Evolutionary conservation across 2,113 vertebrate species (phyloP).

Genomic region (Puffinus mauretanicus): DNA sequence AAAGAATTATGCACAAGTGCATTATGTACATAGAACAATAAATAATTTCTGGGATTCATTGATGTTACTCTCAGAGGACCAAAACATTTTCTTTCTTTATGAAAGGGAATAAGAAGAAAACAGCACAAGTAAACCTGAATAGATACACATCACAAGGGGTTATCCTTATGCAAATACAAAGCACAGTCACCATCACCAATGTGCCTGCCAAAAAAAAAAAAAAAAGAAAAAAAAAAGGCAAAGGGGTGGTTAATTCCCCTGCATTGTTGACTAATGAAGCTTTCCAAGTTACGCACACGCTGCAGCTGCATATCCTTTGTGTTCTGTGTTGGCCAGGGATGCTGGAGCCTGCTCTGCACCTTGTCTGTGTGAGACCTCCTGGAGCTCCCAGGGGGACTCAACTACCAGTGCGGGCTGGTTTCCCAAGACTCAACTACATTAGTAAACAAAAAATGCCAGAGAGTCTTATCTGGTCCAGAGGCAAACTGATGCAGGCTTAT

Average conservation of each 20-base stretch:
- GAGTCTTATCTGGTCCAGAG: not conserved
- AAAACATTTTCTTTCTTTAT: not conserved
- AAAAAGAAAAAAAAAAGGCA: not conserved
- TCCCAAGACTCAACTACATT: not conserved
- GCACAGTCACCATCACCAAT: not conserved
- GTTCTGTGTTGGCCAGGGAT: not conserved
- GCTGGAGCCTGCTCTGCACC: not conserved
- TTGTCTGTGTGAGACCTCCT: not conserved
- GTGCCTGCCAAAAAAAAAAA: not conserved
- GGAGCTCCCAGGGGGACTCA: not conserved
- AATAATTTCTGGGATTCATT: slow-evolving; percentile 5
- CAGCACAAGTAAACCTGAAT: not conserved
- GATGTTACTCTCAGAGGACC: not conserved
- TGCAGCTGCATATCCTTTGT: slow-evolving; percentile 12
- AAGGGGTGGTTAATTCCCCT: not conserved
- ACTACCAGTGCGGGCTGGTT: not conserved
- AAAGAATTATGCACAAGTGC: not conserved
- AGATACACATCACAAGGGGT: not conserved
- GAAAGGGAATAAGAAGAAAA: not conserved
- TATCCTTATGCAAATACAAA: slow-evolving; percentile 17
- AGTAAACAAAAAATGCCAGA: not conserved
- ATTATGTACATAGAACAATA: not conserved
- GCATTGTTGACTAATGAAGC: not conserved
- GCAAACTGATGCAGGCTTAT: not conserved
- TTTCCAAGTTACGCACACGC: not conserved